Evolutionary conservation across 2,888 invertebrate species (phyloP).

Genomic region (Phlogophora meticulosa): DNA sequence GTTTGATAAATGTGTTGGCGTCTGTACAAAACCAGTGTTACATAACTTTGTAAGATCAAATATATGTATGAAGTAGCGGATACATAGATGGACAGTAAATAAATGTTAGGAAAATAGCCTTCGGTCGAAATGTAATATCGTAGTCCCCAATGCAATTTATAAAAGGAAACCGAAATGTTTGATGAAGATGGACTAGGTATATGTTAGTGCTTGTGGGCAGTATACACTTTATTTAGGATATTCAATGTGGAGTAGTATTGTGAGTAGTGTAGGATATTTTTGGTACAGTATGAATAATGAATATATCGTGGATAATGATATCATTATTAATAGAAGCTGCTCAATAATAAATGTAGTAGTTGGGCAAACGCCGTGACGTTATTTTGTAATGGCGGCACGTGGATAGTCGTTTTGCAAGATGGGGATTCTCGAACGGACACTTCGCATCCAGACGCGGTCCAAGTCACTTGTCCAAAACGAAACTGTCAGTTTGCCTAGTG

Average conservation of each 20-base stretch:
- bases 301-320: too few species aligned
- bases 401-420: too few species aligned
- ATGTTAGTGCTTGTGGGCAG: constrained; percentile 20
- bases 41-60: background rate
- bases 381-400: too few species aligned
- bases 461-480: too few species aligned
- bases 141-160: constrained; percentile 50
- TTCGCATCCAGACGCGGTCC: too few species aligned
- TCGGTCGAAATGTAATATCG: constrained; percentile 22
- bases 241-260: constrained; percentile 6
- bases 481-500: too few species aligned
- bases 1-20: background rate
- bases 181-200: constrained; percentile 18
- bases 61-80: constrained; percentile 10
- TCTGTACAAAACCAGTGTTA: background rate
- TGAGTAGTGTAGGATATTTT: background rate
- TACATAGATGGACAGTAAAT: background rate
- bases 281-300: background rate
- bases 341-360: too few species aligned
- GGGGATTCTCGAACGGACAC: too few species aligned
- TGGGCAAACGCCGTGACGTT: too few species aligned
- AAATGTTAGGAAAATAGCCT: constrained; percentile 33
- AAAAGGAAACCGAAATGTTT: constrained; percentile 42
- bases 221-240: constrained; percentile 11
- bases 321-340: too few species aligned